Evolutionary conservation across 1,140 invertebrate species (phyloP).

Genomic region (Tetraneura akinire): DNA sequence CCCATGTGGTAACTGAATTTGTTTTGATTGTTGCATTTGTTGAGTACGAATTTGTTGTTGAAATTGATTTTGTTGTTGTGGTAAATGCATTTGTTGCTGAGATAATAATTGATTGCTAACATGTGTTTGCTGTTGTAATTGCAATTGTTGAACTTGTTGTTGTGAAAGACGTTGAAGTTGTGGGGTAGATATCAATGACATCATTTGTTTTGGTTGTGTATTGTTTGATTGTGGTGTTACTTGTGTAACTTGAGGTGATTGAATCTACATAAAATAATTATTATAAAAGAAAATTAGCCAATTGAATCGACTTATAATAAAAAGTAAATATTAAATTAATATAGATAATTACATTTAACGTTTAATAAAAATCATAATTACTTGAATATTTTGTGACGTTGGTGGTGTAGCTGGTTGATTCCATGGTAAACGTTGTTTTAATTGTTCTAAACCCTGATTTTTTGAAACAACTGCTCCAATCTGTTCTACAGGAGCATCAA

Average conservation of each 20-base stretch:
- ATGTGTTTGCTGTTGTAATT: conserved; percentile 42
- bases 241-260: conserved; percentile 9
- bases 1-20: conserved; percentile 53
- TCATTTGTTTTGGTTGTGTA: conserved; percentile 54
- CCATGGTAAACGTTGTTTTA: conserved; percentile 79
- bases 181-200: conserved; percentile 46
- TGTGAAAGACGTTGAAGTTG: conserved; percentile 52
- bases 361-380: conserved; percentile 53
- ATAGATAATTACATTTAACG: background rate
- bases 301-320: background rate
- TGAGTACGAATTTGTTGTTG: conserved; percentile 53
- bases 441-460: conserved; percentile 70
- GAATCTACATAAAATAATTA: background rate
- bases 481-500: conserved; percentile 57
- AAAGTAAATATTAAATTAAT: background rate
- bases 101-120: conserved; percentile 34
- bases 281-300: background rate
- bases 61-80: conserved; percentile 52
- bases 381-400: conserved; percentile 54
- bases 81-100: conserved; percentile 46
- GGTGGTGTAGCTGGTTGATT: conserved; percentile 63
- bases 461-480: conserved; percentile 55
- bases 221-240: conserved; percentile 57
- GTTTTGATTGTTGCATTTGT: conserved; percentile 54
- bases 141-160: conserved; percentile 51